Conservation (phyloP, 2,888 invertebrate genomes). For the Agriotes lineatus region DNA sequence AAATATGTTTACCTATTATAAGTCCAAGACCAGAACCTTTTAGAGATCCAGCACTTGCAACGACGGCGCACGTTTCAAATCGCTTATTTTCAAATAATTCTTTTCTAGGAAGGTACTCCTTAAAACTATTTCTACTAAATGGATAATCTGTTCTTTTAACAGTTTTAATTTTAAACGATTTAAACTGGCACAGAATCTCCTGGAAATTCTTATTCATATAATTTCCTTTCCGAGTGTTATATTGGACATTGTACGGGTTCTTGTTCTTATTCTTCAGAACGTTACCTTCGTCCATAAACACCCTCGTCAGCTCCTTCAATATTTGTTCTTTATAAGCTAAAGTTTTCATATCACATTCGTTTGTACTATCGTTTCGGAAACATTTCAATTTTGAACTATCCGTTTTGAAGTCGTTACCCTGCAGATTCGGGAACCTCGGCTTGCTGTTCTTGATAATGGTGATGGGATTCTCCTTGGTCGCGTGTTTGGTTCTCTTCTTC, state of each 20-base stretch:
- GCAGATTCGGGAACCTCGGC: conserved; percentile 76
- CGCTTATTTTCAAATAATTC: conserved; percentile 72
- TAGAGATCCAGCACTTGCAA: conserved; percentile 84
- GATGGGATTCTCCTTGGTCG: conserved; percentile 62
- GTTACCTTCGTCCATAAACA: conserved; percentile 77
- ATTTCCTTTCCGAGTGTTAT: conserved; percentile 68
- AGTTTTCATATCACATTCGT: conserved; percentile 71
- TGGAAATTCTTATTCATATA: conserved; percentile 67
- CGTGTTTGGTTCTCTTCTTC: conserved; percentile 58
- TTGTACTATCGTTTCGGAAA: conserved; percentile 67
- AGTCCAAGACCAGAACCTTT: conserved; percentile 79
- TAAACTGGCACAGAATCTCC: conserved; percentile 72
- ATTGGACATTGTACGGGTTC: conserved; percentile 80
- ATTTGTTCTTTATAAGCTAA: conserved; percentile 75
- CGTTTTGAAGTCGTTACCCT: conserved; percentile 72
- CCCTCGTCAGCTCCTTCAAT: conserved; percentile 76
- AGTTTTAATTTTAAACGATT: conserved; percentile 67
- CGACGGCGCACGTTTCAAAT: conserved; percentile 81
- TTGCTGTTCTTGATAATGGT: conserved; percentile 70
- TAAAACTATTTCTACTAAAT: conserved; percentile 71
- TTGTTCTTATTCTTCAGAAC: conserved; percentile 71
- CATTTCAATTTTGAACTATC: conserved; percentile 75
- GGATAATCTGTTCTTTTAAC: conserved; percentile 71
- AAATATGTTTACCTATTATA: conserved; percentile 77
- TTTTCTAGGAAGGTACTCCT: conserved; percentile 71